Evolutionary conservation across 2,113 vertebrate genomes (phyloP).

Genomic region (Chionis minor): DNA sequence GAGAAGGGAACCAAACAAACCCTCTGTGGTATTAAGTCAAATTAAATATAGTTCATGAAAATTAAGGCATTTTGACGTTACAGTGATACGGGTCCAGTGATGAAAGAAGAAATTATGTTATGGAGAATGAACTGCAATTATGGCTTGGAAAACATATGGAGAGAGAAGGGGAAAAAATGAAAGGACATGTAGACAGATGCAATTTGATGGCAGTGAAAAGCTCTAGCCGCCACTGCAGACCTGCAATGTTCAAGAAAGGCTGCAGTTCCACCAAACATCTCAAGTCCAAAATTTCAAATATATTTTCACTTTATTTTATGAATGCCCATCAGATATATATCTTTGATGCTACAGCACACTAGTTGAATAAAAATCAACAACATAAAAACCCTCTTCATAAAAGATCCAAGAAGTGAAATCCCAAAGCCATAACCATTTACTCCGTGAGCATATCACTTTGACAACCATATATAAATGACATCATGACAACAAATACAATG

Average conservation of each 20-base stretch:
- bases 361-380: slow-evolving; percentile 58
- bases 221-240: background rate
- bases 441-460: slow-evolving; percentile 29
- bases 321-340: slow-evolving; percentile 51
- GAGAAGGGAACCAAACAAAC: slow-evolving; percentile 26
- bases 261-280: background rate
- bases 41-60: slow-evolving; percentile 59
- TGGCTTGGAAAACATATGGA: slow-evolving; percentile 4
- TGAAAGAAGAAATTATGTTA: slow-evolving; percentile 17
- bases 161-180: background rate
- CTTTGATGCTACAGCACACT: slow-evolving; percentile 44
- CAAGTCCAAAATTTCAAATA: slow-evolving; percentile 38
- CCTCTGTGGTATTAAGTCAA: background rate
- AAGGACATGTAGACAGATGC: background rate
- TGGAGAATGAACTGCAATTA: slow-evolving; percentile 27
- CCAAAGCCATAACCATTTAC: slow-evolving; percentile 54
- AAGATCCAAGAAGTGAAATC: slow-evolving; percentile 59
- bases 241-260: background rate
- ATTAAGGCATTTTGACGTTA: slow-evolving; percentile 67
- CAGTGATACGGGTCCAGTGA: background rate
- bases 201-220: background rate
- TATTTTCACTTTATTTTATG: slow-evolving; percentile 63
- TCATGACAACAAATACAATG: slow-evolving; percentile 44
- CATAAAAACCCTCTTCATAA: slow-evolving; percentile 51
- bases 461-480: slow-evolving; percentile 54